Evolutionary conservation across 2,113 vertebrate genomes (phyloP).

Genomic region (Cyanistes caeruleus): DNA sequence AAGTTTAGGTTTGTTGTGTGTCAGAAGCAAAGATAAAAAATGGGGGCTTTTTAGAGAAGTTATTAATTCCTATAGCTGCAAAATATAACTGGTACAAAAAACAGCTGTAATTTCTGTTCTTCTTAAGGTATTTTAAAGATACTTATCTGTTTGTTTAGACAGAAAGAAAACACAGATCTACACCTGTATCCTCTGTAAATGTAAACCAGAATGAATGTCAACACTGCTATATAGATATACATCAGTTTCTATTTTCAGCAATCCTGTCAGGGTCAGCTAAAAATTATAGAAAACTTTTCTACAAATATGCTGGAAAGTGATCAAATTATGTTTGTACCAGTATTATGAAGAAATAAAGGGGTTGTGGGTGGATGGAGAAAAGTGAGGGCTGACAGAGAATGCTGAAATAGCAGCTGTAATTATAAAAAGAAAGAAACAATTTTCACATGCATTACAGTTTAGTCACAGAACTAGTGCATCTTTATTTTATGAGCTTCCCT

Average conservation of each 20-base stretch:
- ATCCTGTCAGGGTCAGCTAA: background rate
- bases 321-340: background rate
- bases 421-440: slow-evolving; percentile 10
- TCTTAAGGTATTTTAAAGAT: background rate
- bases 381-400: background rate
- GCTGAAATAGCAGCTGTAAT: slow-evolving; percentile 25
- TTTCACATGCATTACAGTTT: slow-evolving; percentile 61
- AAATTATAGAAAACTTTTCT: background rate
- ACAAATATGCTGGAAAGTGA: background rate
- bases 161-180: background rate
- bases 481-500: slow-evolving; percentile 33
- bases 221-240: background rate
- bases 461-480: slow-evolving; percentile 39
- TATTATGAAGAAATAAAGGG: background rate
- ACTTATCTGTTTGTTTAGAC: background rate
- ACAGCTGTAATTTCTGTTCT: background rate
- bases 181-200: background rate
- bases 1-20: background rate
- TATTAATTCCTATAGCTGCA: background rate
- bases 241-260: background rate
- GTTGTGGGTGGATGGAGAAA: background rate
- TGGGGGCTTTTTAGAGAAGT: background rate
- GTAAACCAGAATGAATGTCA: background rate
- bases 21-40: background rate
- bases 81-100: background rate